phyloP scores from a whole-genome alignment of 2,888 invertebrate genomes.

The Lapara coniferarum region DNA sequence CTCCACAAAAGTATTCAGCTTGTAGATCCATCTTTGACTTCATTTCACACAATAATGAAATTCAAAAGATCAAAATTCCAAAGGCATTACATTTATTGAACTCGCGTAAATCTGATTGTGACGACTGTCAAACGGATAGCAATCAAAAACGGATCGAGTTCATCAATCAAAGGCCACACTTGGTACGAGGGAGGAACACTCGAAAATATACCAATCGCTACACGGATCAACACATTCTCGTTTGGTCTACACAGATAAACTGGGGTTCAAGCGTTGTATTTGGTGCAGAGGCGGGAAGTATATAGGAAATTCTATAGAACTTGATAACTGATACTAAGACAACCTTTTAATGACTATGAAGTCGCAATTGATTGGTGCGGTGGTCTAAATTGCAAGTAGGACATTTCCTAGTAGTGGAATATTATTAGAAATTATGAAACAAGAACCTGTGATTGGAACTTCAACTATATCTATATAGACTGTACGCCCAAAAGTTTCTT shows the following conservation, averaged over 20 bases:
- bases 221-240: constrained; percentile 11
- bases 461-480: too few species aligned
- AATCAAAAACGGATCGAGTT: constrained; percentile 25
- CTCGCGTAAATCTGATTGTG: constrained; percentile 21
- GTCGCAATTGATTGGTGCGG: not conserved
- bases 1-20: not conserved
- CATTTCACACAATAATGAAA: not conserved
- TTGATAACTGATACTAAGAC: too few species aligned
- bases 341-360: not conserved
- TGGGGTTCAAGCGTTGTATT: too few species aligned
- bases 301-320: too few species aligned
- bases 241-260: not conserved
- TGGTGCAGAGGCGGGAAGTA: too few species aligned
- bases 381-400: too few species aligned
- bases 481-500: too few species aligned
- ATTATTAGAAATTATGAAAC: too few species aligned
- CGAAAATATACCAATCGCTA: constrained; percentile 19
- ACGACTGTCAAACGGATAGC: constrained; percentile 11
- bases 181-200: constrained; percentile 1
- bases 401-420: too few species aligned
- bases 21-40: not conserved
- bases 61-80: not conserved
- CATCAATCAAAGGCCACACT: constrained; percentile 27
- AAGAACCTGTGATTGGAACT: too few species aligned
- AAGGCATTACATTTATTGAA: constrained; percentile 6